Conservation (phyloP, 2,113 vertebrate species). For the Phainopepla nitens region DNA sequence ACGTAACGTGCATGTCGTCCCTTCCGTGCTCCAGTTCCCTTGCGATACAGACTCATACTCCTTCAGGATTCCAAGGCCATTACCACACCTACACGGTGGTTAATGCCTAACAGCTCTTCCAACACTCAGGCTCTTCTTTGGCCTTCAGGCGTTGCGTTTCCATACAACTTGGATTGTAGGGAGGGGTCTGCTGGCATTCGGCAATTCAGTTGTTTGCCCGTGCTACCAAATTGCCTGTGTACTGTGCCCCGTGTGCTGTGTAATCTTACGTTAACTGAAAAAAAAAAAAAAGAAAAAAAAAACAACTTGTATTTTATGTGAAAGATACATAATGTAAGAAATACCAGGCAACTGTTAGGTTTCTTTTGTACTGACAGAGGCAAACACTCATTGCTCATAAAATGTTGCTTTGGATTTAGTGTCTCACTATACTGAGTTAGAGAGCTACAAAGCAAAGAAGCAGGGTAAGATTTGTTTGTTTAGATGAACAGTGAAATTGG, state of each 20-base stretch:
- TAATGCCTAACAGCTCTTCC: background rate
- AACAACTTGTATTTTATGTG: background rate
- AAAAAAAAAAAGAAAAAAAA: background rate
- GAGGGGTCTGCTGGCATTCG: background rate
- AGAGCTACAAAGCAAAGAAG: background rate
- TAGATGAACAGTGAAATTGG: background rate
- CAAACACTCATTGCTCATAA: background rate
- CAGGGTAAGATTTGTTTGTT: background rate
- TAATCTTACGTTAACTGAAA: fast-evolving
- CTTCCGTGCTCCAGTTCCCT: background rate
- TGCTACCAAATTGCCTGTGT: background rate
- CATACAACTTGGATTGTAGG: background rate
- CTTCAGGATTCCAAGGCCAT: background rate
- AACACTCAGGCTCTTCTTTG: fast-evolving
- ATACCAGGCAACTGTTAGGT: fast-evolving
- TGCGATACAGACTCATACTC: fast-evolving
- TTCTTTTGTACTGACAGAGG: background rate
- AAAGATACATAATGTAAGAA: background rate
- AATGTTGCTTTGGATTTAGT: background rate
- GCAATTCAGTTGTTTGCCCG: background rate
- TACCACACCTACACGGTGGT: background rate
- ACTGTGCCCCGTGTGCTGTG: fast-evolving
- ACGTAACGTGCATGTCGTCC: fast-evolving
- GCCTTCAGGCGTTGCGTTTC: background rate
- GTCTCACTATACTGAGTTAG: background rate